Percentiles rank a stretch among this genome's conserved stretches.
Evolutionary conservation across 2,888 invertebrate species (phyloP).

Genomic region (Dioctria linearis): DNA sequence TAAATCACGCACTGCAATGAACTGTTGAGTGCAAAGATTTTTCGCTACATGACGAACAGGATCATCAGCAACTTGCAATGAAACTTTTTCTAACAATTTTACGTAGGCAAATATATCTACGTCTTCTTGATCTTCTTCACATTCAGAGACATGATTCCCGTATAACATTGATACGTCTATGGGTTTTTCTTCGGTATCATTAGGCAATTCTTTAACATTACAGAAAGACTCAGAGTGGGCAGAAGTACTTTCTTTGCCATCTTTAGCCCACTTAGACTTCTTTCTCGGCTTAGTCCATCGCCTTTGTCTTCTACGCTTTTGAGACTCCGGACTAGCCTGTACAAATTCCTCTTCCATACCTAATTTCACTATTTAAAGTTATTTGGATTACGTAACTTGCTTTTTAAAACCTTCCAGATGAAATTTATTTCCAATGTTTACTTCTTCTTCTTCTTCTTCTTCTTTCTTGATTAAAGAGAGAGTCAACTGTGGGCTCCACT

Average conservation of each 20-base stretch:
- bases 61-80: not conserved
- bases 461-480: too few species aligned
- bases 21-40: not conserved
- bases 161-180: not conserved
- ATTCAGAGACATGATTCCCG: not conserved
- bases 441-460: too few species aligned
- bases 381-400: too few species aligned
- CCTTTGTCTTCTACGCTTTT: conserved; percentile 25
- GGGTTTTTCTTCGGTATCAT: not conserved
- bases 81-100: conserved; percentile 1
- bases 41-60: not conserved
- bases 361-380: too few species aligned
- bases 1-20: not conserved
- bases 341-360: conserved; percentile 51
- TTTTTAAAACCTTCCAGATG: too few species aligned
- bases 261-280: not conserved
- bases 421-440: too few species aligned
- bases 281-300: conserved; percentile 29
- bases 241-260: not conserved
- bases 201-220: not conserved
- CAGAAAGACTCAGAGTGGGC: not conserved
- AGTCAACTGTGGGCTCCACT: too few species aligned
- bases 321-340: conserved; percentile 40
- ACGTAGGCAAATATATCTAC: not conserved
- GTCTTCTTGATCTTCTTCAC: not conserved